Base-by-base conservation (phyloP, 1,140 invertebrate genomes). In the Drosophila gunungcola region DNA sequence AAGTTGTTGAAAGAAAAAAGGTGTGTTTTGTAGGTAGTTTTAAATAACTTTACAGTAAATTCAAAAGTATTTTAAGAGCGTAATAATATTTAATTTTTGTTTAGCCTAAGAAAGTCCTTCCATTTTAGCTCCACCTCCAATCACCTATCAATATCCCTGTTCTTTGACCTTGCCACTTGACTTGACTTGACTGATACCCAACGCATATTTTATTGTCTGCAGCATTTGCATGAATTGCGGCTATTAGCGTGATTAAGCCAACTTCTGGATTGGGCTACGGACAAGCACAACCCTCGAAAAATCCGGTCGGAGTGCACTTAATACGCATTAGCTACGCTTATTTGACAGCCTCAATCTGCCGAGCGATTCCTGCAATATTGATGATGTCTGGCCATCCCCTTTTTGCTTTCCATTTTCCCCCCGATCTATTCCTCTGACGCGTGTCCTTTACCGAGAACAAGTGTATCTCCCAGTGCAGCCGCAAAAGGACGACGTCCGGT, bases 311-410 rank as follows among this genome's bases (percentile, higher is more conserved):
- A 84, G 69, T 80, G 84, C 84, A 89, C 84, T 89, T 89, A 80
- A 89, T 90, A 84, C 84, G 77, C 73, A 89, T 89, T 89, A 89
- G 84, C 62, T 49, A 89, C 85, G 84, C 84, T 89, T 89, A 84
- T 89, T 89, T 89, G 85, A 84, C 80, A 84, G 80, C 54, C 73
- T 76, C 81, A 68, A 64, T 63, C 55, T 55, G 73, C 60, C 45
- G 42, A 21, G 51, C 36, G 68, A 73, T 58, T 32, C 39, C 32
- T 86, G 83, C 79, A 88, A 88, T 88, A 88, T 88, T 88, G 80
- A 88, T 88, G 84, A 89, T 89, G 85, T 78, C 68, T 64, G 67
- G 38, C 57, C 56, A 16, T 1, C 43, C 34, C 41, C 54, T 39
- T 42, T 62, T 62, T 21, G 55, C 27, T 12, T 16, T 13, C 57